Evolutionary conservation across 2,113 vertebrate species (phyloP), one percentile per base, ranked within the genome.

Genomic region (Pomatostomus ruficeps): DNA sequence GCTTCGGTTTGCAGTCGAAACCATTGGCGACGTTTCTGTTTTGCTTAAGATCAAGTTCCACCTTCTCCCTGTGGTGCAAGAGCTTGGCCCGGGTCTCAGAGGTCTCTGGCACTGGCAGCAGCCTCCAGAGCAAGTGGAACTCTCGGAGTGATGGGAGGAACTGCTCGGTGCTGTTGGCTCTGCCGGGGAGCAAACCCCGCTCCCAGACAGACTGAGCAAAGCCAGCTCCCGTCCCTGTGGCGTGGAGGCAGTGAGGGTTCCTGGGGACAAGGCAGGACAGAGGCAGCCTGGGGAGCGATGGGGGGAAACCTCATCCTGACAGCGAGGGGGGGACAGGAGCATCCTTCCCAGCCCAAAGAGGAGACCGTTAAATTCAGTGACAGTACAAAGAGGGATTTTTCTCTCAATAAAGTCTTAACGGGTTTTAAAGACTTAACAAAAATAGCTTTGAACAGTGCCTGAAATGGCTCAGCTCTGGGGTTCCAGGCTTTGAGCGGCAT

Each of bases 11-110:
- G 33, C 93, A 89, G 36, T 10, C 76, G 58, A 94, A 95, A 82
- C 92, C 66, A 88, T 85, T 97, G 91, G 95, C 89, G 14, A 43
- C 26, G 54, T 81, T 92, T 92, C 73, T 91, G 92, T 95, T 97
- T 95, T 92, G 91, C 80, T 96, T 96, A 46, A 85, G 89, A 95
- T 97, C 91, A 38, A 92, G 91, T 97, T 97, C 91, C 95, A 74
- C 89, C 84, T 83, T 94, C 92, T 81, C 87, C 80, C 75, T 12
- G 58, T 43, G 66, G 92, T 90, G 91, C 86, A 66, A 62, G 89
- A 61, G 42, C 71, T 90, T 97, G 96, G 96, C 93, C 88, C 4
- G 2, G 28, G n/a, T 73, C 76, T 80, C 31, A 66, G 93, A 96
- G 92, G 86, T 73, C 94, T 89, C 73, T 26, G 40, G 88, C 9